Conservation (phyloP, 1,140 invertebrate species). For the Drosophila lacertosa region DNA sequence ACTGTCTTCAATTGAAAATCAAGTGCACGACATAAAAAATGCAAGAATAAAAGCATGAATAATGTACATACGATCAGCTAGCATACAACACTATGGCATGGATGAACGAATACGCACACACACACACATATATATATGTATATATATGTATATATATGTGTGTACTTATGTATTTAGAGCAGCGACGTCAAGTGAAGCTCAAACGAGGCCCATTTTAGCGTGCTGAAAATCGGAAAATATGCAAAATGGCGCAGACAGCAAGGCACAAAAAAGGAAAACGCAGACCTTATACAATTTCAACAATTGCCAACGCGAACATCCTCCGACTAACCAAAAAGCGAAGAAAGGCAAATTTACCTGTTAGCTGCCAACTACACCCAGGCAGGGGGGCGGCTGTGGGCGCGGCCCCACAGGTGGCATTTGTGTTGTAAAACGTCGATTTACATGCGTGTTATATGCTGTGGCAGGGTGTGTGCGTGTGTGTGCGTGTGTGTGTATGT, state of each 20-base stretch:
- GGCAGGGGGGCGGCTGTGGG: not conserved
- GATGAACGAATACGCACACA: not conserved
- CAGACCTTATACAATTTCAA: constrained; percentile 40
- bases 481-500: not conserved
- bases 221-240: constrained; percentile 57
- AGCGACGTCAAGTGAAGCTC: constrained; percentile 21
- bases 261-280: not conserved
- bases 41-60: not conserved
- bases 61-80: not conserved
- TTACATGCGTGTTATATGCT: constrained; percentile 67
- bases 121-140: not conserved
- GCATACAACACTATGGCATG: not conserved
- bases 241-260: constrained; percentile 32
- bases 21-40: not conserved
- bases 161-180: too few relatives aligned
- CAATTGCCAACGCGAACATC: constrained; percentile 53
- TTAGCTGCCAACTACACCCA: constrained; percentile 58
- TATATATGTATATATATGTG: not conserved
- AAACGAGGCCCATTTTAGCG: constrained; percentile 22
- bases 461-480: not conserved
- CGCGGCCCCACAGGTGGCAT: constrained; percentile 67
- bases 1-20: too few relatives aligned
- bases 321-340: not conserved
- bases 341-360: constrained; percentile 67
- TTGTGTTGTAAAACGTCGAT: constrained; percentile 74